Percentiles rank a stretch among this genome's conserved stretches.
Evolutionary conservation across 2,113 vertebrate species (phyloP).

Genomic region (Oreochromis spilurus): DNA sequence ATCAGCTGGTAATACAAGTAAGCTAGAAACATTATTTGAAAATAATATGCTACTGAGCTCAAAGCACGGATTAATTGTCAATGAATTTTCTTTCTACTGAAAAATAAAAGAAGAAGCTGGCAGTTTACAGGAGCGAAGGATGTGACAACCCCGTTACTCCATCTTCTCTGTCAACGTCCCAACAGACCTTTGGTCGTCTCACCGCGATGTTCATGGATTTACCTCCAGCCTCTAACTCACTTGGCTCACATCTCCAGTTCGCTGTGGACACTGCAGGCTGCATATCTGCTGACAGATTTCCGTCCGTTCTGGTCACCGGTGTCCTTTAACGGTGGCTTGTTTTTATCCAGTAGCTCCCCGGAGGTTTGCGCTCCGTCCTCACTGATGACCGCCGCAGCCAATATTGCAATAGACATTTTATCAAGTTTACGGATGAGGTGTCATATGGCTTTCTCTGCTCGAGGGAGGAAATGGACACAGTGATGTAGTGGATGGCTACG

Average conservation of each 20-base stretch:
- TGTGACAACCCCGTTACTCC: not conserved
- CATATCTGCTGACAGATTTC: slow-evolving; percentile 15
- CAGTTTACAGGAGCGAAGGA: not conserved
- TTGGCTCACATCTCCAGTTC: not conserved
- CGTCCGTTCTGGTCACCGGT: not conserved
- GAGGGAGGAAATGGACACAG: not conserved
- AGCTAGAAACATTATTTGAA: not conserved
- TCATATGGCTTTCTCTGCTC: not conserved
- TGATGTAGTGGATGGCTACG: not conserved
- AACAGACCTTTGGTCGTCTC: not conserved
- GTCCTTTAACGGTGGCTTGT: slow-evolving; percentile 9
- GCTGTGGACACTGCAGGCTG: not conserved
- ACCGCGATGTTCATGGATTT: not conserved
- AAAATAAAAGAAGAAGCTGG: not conserved
- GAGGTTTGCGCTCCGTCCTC: not conserved
- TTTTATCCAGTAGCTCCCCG: not conserved
- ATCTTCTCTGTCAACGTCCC: not conserved
- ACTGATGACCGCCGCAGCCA: not conserved
- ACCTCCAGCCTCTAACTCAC: not conserved
- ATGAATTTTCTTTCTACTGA: not conserved
- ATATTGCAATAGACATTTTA: slow-evolving; percentile 29
- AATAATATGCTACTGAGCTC: not conserved
- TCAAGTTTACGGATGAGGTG: slow-evolving; percentile 22
- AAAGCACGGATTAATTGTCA: not conserved
- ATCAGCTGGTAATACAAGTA: not conserved